Evolutionary conservation across 2,113 vertebrate genomes (phyloP).

Genomic region (Xenopus borealis): DNA sequence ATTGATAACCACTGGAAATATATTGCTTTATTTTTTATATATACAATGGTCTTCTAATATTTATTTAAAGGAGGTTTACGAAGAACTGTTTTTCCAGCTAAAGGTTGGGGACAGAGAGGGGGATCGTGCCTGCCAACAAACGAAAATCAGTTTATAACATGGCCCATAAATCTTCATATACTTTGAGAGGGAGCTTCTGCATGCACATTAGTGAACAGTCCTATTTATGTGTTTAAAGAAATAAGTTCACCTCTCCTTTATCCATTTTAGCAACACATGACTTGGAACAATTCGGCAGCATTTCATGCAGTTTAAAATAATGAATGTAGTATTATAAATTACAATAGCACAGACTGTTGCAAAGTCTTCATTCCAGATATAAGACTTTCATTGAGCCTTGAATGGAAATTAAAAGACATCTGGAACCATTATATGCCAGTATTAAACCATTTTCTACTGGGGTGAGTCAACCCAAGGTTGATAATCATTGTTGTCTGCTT

Average conservation of each 20-base stretch:
- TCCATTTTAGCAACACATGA: conserved; percentile 24
- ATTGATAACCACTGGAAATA: no score
- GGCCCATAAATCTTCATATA: conserved; percentile 24
- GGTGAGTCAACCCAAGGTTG: background rate
- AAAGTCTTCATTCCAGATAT: conserved; percentile 10
- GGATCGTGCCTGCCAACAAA: no score
- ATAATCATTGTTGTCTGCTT: no score
- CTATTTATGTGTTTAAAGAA: background rate
- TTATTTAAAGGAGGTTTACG: no score
- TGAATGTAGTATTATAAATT: background rate
- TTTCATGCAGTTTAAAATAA: conserved; percentile 23
- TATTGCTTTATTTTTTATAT: no score
- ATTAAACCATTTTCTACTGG: background rate
- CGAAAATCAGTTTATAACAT: background rate
- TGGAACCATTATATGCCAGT: conserved; percentile 2
- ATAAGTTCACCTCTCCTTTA: conserved; percentile 10
- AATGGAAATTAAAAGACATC: background rate
- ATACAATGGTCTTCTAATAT: no score
- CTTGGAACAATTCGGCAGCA: conserved; percentile 29
- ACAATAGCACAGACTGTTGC: conserved; percentile 16
- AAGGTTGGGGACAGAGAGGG: no score
- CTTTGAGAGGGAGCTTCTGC: conserved; percentile 4
- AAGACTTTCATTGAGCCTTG: background rate
- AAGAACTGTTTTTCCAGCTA: no score
- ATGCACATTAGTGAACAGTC: conserved; percentile 12